Base-by-base conservation (phyloP, 2,888 invertebrate species). In the Cataglyphis cursor region DNA sequence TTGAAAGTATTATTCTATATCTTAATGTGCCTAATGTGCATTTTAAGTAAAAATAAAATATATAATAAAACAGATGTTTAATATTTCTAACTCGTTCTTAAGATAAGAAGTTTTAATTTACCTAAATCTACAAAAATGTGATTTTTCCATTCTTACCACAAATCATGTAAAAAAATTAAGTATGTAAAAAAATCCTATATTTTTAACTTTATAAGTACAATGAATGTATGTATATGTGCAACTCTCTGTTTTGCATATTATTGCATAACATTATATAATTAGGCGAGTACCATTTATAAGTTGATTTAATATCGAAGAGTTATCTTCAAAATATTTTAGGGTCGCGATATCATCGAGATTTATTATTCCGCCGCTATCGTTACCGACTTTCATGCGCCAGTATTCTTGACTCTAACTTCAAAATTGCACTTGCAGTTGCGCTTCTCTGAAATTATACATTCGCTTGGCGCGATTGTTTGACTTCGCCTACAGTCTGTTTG, bases 391-490 rank as follows among this genome's bases (percentile, higher is more conserved):
- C 78, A 15, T 61, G 6, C 44, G 5, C n/a, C 24, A n/a, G 54
- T 75, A 75, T 76, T 80, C 78, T 80, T 80, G 78, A 70, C 35
- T 70, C 44, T 59, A 70, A 70, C 65, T 70, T 62, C 81, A 51
- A 62, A 78, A 88, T 84, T 84, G 82, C 86, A 84, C 84, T 88
- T 81, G 84, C 81, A 72, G 73, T 59, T 76, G 81, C 82, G 21
- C 66, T 78, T 76, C 86, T 86, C 86, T 78, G 83, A 74, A 66
- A 83, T 68, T 59, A 59, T 57, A 75, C 76, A 78, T 38, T 57
- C 59, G 64, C 81, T 65, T 59, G 51, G 81, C 59, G 72, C 57
- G 74, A 89, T 88, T 88, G 86, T 88, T 88, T 88, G 83, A 88
- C 88, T 74, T 84, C 9, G 31, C 66, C 54, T 82, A 75, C 70